These are phyloP conservation scores for Caenorhabditis angaria DNA, from an alignment of 2,888 invertebrate genomes.

Conservation along the genomic window DNA sequence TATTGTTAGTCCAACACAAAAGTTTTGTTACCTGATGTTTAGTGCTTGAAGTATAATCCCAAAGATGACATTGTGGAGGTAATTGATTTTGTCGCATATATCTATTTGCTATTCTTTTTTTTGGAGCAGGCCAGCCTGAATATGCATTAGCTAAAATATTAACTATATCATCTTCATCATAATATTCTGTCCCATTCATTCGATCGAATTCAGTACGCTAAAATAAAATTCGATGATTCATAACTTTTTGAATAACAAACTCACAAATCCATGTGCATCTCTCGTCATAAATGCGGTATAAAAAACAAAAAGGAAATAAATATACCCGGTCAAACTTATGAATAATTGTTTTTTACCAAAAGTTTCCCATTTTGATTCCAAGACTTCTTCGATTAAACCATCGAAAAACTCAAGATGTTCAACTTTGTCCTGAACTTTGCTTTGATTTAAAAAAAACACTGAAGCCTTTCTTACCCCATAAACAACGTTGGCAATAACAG, in stretches of 20 bases:
- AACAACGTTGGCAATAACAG: slow-evolving; percentile 91
- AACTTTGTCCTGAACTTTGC: slow-evolving; percentile 82
- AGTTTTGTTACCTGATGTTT: slow-evolving; percentile 28
- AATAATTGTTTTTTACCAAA: slow-evolving; percentile 80
- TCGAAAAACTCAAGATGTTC: slow-evolving; percentile 93
- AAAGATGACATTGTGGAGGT: slow-evolving; percentile 54
- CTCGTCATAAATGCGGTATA: slow-evolving; percentile 87
- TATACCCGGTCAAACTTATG: slow-evolving; percentile 84
- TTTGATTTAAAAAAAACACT: slow-evolving; percentile 7
- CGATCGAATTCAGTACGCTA: not conserved
- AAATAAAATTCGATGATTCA: not conserved
- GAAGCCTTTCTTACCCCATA: slow-evolving; percentile 83
- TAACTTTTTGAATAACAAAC: not conserved
- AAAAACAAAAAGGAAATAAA: slow-evolving; percentile 88
- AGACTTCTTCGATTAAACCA: slow-evolving; percentile 90
- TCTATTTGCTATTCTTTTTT: not conserved
- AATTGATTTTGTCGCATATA: slow-evolving; percentile 12
- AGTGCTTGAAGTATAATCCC: slow-evolving; percentile 47
- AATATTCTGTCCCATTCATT: slow-evolving; percentile 12
- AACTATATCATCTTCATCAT: slow-evolving; percentile 21
- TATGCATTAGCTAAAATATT: slow-evolving; percentile 22
- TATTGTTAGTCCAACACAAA: not conserved
- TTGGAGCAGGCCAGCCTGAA: slow-evolving; percentile 23
- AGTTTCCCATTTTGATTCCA: slow-evolving; percentile 96
- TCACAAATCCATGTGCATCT: slow-evolving; percentile 45